A percentile compares a stretch with the other conserved stretches of the same genome.
phyloP scores from a whole-genome alignment of 2,797 vertebrate genomes.

The Centroberyx gerrardi region DNA sequence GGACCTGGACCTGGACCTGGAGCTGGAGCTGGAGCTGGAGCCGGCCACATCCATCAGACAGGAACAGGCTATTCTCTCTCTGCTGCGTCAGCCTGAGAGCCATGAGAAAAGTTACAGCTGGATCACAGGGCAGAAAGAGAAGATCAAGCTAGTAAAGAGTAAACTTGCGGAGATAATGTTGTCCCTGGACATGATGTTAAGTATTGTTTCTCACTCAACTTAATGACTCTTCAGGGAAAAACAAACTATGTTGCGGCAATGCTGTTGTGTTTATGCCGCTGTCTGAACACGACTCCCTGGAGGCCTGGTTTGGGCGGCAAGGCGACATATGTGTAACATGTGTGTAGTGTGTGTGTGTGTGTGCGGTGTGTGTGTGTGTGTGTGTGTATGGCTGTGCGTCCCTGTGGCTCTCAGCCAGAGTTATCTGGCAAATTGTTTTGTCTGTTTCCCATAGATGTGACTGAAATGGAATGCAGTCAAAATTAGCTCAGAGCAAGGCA shows the following conservation, averaged over 20 bases:
- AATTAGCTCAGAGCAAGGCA: conserved; percentile 66
- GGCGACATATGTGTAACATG: conserved; percentile 50
- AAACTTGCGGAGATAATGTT: neutral
- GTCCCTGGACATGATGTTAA: neutral
- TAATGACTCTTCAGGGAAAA: neutral
- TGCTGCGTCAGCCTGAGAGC: neutral
- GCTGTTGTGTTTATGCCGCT: conserved; percentile 58
- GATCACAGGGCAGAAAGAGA: neutral
- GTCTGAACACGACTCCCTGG: conserved; percentile 61
- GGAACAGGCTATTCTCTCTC: conserved; percentile 17
- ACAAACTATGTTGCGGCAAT: too few species aligned
- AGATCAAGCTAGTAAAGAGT: neutral
- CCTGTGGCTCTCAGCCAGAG: conserved; percentile 53
- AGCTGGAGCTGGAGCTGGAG: conserved; percentile 16
- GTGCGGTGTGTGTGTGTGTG: conserved; percentile 22
- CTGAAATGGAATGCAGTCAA: conserved; percentile 75
- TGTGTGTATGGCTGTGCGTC: conserved; percentile 21
- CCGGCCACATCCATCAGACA: conserved; percentile 52
- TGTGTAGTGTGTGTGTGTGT: conserved; percentile 10
- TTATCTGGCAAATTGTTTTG: conserved; percentile 74
- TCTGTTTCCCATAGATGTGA: conserved; percentile 82
- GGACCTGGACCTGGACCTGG: conserved; percentile 8
- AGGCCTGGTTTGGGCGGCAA: conserved; percentile 43
- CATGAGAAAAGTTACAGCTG: neutral
- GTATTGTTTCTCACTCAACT: neutral